Base-by-base conservation (phyloP, 2,888 invertebrate species). In the Conops quadrifasciatus region DNA sequence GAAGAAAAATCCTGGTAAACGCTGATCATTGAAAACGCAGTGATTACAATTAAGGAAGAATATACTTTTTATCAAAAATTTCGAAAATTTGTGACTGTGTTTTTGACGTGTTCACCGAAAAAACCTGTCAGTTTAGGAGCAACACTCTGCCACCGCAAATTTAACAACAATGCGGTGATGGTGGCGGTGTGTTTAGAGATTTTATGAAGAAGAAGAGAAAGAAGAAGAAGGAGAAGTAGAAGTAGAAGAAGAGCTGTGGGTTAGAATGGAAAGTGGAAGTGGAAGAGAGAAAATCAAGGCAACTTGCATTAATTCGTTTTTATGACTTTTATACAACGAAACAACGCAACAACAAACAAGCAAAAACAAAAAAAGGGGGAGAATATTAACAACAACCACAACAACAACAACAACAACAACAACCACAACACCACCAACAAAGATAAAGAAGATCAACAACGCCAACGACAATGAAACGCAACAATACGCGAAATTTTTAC, bases 261-360 rank as follows among this genome's bases (percentile, higher is more conserved):
- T 67, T 67, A 16, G n/a, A 45, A 43, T 67, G n/a, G 45, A 53
- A 30, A 53, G 30, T 24, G 43, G 45, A 21, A 47, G 21, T 56
- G 24, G 28, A 28, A 36, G 43, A 36, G 49, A 45, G 30, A 16
- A 36, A 36, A 36, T 36, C 36, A 9, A 36, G 36, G 28, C 47
- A 36, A 64, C 64, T 58, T 49, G 45, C 64, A 64, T 58, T 70
- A 70, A 70, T 70, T 70, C 64, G 70, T 47, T 70, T 70, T 70
- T 70, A 70, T 64, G 70, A 70, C 70, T 70, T 58, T 70, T 70
- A 58, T 36, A 64, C 26, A 36, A 36, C 36, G 36, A 36, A 36
- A 36, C 36, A 36, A 21, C 58, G 45, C 53, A 70, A 64, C 63
- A 64, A 70, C 4, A 43, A 60, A 26, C 26, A 43, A 45, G 60